phyloP scores from a whole-genome alignment of 1,140 invertebrate species.

The Idris sp. region DNA sequence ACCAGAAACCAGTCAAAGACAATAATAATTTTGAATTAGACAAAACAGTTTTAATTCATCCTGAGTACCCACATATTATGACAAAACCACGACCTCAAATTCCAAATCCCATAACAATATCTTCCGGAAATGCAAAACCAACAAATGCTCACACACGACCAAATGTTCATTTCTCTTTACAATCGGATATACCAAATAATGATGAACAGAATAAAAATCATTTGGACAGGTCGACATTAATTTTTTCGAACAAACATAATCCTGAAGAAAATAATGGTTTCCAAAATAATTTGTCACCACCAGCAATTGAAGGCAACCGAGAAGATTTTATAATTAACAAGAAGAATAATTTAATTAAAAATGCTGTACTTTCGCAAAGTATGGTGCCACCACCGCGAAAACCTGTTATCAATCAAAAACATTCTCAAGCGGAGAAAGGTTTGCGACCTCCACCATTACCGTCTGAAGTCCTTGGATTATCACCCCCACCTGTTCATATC shows the following conservation, averaged over 20 bases:
- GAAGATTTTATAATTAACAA: slow-evolving; percentile 32
- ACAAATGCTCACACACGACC: slow-evolving; percentile 58
- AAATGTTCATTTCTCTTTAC: slow-evolving; percentile 68
- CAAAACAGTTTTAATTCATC: slow-evolving; percentile 65
- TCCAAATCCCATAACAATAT: slow-evolving; percentile 70
- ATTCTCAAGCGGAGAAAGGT: slow-evolving; percentile 57
- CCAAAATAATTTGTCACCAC: slow-evolving; percentile 69
- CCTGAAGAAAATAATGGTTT: slow-evolving; percentile 66
- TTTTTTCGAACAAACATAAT: slow-evolving; percentile 48
- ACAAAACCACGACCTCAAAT: slow-evolving; percentile 71
- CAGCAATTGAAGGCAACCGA: slow-evolving; percentile 28
- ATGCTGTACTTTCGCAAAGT: slow-evolving; percentile 67
- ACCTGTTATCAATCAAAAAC: slow-evolving; percentile 54
- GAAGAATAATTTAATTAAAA: slow-evolving; percentile 33
- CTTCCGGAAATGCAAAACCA: slow-evolving; percentile 62
- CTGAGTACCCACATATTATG: slow-evolving; percentile 73
- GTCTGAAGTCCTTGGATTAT: slow-evolving; percentile 73
- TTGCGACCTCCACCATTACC: slow-evolving; percentile 71
- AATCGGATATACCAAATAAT: slow-evolving; percentile 68
- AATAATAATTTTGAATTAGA: slow-evolving; percentile 35
- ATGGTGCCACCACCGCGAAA: slow-evolving; percentile 73
- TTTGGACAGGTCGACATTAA: slow-evolving; percentile 66
- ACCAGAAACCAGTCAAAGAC: slow-evolving; percentile 16
- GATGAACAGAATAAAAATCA: slow-evolving; percentile 70
- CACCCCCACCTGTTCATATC: slow-evolving; percentile 72